Conservation (phyloP, 1,140 invertebrate species). For the Lepidotrigona ventralis region DNA sequence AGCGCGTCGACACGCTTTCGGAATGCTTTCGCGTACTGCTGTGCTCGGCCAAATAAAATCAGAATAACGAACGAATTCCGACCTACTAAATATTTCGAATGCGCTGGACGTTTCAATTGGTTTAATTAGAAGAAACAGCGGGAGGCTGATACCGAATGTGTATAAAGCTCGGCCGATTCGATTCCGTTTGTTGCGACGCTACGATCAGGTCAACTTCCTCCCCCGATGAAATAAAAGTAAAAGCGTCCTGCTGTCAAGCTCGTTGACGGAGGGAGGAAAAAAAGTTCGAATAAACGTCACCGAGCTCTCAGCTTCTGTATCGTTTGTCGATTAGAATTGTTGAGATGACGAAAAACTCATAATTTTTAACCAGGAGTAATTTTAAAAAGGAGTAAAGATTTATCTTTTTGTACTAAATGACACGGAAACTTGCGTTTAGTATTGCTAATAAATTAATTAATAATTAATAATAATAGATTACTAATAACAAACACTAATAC, state of each 20-base stretch:
- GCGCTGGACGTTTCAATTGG: neutral
- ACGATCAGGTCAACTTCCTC: too few species aligned
- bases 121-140: conserved; percentile 15
- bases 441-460: too few species aligned
- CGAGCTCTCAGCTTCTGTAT: too few species aligned
- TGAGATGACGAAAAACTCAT: neutral
- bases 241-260: neutral
- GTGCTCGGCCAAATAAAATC: neutral
- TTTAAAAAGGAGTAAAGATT: neutral
- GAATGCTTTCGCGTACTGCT: too few species aligned
- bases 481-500: too few species aligned
- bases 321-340: neutral
- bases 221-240: neutral
- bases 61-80: neutral
- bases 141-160: too few species aligned
- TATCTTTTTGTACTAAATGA: neutral
- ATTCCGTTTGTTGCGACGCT: neutral
- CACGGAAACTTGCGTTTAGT: neutral
- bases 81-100: conserved; percentile 19
- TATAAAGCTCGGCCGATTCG: neutral
- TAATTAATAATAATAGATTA: too few species aligned
- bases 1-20: neutral
- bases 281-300: neutral
- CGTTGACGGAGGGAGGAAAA: too few species aligned
- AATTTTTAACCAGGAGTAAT: too few species aligned